These are phyloP conservation scores for Monarcha castaneiventris DNA, from an alignment of 2,113 vertebrate species.

Conservation along the genomic window DNA sequence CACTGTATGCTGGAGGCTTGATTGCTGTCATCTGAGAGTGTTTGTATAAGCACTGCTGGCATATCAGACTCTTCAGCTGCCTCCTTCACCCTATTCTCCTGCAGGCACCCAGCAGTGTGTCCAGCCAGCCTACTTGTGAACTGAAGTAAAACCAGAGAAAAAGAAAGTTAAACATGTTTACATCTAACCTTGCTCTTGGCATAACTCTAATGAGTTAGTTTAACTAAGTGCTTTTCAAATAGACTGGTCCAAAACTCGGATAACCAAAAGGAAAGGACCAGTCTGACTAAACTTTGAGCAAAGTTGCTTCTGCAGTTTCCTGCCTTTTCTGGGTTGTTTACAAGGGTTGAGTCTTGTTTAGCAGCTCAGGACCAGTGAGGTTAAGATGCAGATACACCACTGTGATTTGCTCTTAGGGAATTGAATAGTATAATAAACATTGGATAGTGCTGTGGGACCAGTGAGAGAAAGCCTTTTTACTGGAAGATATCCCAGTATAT, in stretches of 20 bases:
- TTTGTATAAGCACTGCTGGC: not conserved
- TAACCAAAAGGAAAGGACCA: not conserved
- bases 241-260: not conserved
- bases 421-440: not conserved
- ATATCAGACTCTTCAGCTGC: not conserved
- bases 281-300: not conserved
- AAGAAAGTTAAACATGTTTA: not conserved
- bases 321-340: not conserved
- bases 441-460: not conserved
- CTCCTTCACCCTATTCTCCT: not conserved
- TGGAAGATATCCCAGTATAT: not conserved
- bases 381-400: not conserved
- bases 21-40: not conserved
- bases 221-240: not conserved
- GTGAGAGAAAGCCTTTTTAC: not conserved
- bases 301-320: not conserved
- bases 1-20: not conserved
- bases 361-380: not conserved
- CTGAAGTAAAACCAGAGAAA: not conserved
- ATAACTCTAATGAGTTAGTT: not conserved
- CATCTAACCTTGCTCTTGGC: not conserved
- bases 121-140: not conserved
- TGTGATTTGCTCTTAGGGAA: not conserved
- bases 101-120: not conserved
- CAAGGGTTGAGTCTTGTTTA: not conserved